A percentile compares a stretch with the other conserved stretches of the same genome.
Conservation (phyloP, 2,113 vertebrate species). For the Danio rerio region DNA sequence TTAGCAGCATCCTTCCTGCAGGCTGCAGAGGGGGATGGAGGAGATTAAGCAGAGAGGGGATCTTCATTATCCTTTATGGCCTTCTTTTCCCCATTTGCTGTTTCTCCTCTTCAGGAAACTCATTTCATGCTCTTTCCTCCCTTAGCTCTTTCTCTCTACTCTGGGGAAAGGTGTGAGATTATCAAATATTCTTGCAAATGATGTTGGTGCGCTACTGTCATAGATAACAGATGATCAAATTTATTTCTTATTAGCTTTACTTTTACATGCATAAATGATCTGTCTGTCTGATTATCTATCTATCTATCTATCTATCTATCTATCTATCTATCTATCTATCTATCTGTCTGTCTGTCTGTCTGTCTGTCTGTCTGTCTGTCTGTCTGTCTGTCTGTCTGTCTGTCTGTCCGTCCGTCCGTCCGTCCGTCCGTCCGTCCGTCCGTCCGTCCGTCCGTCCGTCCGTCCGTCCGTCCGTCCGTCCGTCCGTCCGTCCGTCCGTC, state of each 20-base stretch:
- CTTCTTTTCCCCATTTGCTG: constrained; percentile 66
- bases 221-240: background rate
- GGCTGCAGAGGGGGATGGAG: constrained; percentile 57
- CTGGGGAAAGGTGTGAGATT: constrained; percentile 17
- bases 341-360: too few species aligned
- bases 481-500: too few species aligned
- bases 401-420: too few species aligned
- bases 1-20: constrained; percentile 78
- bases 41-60: constrained; percentile 69
- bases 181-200: constrained; percentile 15
- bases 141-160: background rate
- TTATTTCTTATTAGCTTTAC: background rate
- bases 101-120: constrained; percentile 68
- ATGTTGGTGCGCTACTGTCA: background rate
- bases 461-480: too few species aligned
- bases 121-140: constrained; percentile 61
- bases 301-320: too few species aligned
- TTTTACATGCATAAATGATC: background rate
- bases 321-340: too few species aligned
- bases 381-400: too few species aligned
- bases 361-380: too few species aligned
- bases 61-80: constrained; percentile 73
- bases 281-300: too few species aligned
- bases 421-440: too few species aligned
- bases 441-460: too few species aligned